Conservation (phyloP, 2,888 invertebrate genomes). For the Eilema caniola region DNA sequence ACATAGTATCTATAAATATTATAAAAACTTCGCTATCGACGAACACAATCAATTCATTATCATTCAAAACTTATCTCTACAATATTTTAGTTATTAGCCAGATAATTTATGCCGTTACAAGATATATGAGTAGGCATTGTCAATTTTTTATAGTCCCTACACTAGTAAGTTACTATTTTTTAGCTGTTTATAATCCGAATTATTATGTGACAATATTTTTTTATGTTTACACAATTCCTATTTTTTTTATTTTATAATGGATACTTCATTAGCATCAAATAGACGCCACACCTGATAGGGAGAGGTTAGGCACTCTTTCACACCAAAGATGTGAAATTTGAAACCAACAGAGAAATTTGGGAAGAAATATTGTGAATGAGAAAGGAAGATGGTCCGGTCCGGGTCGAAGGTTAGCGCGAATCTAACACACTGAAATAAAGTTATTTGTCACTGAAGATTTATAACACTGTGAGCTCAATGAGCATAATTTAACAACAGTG, state of each 20-base stretch:
- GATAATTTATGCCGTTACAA: slow-evolving; percentile 2
- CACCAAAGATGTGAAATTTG: too few species aligned
- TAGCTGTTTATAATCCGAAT: not conserved
- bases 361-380: too few species aligned
- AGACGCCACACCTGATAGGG: not conserved
- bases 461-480: too few species aligned
- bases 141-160: not conserved
- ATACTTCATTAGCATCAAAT: not conserved
- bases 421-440: too few species aligned
- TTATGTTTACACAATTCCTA: too few species aligned
- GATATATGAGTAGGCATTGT: not conserved
- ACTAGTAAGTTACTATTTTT: not conserved
- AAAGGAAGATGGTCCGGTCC: too few species aligned
- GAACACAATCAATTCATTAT: not conserved
- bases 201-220: not conserved
- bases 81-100: not conserved
- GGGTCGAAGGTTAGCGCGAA: too few species aligned
- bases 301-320: too few species aligned
- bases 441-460: too few species aligned
- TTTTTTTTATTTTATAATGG: not conserved
- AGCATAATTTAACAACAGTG: too few species aligned
- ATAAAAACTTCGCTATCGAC: not conserved
- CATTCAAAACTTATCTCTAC: not conserved
- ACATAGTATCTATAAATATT: not conserved
- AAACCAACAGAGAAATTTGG: too few species aligned